Evolutionary conservation across 2,888 invertebrate genomes (phyloP), one percentile per base, ranked within the genome.

Genomic region (Pachydiplax longipennis): DNA sequence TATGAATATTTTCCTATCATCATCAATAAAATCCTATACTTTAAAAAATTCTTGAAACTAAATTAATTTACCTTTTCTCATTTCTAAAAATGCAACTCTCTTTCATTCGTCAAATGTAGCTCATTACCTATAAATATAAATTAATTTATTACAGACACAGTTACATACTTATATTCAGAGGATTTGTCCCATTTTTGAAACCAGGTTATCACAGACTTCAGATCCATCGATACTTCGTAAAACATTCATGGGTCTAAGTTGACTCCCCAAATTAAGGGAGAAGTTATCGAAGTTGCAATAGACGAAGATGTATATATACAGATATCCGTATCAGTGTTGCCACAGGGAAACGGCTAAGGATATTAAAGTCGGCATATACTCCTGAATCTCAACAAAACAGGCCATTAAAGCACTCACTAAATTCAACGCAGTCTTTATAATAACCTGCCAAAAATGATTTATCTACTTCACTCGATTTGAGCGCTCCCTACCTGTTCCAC

Each of bases 391-490:
- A 73, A 25, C 25, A 73, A 73, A 73, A 73, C 10, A 73, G 31
- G 25, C 73, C 73, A 73, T 73, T 73, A 73, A 73, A 73, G 31
- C 73, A 73, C 25, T 73, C 73, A 2, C 73, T 25, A 73, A 31
- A 73, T 31, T 73, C 73, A 25, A 12, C 73, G 25, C 15, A 73
- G 73, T 22, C 13, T 3, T 73, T 73, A 73, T 73, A 73, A 73
- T 73, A 73, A 73, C 73, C 73, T 73, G 73, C 73, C 73, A 73
- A 73, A 73, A 73, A 73, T 73, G 73, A 73, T 73, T 73, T 73
- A 73, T 73, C 73, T 73, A 73, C 73, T 73, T 73, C 25, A n/a
- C 25, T 73, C 73, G 73, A 73, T 73, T 73, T 73, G 25, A 73
- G 73, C 73, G 73, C 73, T 25, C 73, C 73, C 25, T 73, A 73